Percentiles rank a stretch among this genome's conserved stretches.
phyloP scores from a whole-genome alignment of 2,888 invertebrate species.

The Apomyelois bistriatella region DNA sequence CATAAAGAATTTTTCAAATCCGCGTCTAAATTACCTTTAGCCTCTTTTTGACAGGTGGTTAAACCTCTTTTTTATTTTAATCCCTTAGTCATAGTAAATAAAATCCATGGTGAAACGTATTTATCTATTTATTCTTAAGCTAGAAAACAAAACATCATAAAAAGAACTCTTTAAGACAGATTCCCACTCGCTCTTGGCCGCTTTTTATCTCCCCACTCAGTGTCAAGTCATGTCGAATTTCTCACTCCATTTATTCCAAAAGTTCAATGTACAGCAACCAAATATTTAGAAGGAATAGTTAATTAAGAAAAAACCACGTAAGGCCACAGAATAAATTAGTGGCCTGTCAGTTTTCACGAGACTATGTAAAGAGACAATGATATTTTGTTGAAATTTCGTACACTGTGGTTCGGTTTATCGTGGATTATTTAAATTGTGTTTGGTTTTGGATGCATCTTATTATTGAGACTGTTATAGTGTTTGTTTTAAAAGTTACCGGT shows the following conservation, averaged over 20 bases:
- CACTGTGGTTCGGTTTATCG: slow-evolving; percentile 27
- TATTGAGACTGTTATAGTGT: slow-evolving; percentile 31
- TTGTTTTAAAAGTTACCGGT: slow-evolving; percentile 12
- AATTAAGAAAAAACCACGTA: slow-evolving; percentile 57
- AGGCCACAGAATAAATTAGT: slow-evolving; percentile 70
- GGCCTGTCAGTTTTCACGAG: slow-evolving; percentile 62
- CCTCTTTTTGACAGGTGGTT: no score
- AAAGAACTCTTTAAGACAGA: no score
- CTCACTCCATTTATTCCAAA: slow-evolving; percentile 21
- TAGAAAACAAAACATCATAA: no score
- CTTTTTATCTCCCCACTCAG: slow-evolving; percentile 13
- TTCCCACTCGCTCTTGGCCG: no score
- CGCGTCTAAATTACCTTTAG: no score
- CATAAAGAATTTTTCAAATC: no score
- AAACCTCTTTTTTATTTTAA: no score
- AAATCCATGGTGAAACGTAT: no score
- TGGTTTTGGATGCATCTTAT: slow-evolving; percentile 36
- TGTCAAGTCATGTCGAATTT: slow-evolving; percentile 18
- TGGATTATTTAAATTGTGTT: slow-evolving; percentile 50
- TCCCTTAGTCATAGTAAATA: no score
- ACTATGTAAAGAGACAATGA: slow-evolving; percentile 58
- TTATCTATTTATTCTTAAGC: no score
- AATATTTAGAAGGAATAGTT: slow-evolving; percentile 66
- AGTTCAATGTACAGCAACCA: slow-evolving; percentile 51
- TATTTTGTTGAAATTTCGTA: slow-evolving; percentile 52